Percentiles rank a stretch among this genome's conserved stretches.
These are phyloP conservation scores for Nymphicus hollandicus DNA, from an alignment of 2,113 vertebrate species.

Conservation along the genomic window DNA sequence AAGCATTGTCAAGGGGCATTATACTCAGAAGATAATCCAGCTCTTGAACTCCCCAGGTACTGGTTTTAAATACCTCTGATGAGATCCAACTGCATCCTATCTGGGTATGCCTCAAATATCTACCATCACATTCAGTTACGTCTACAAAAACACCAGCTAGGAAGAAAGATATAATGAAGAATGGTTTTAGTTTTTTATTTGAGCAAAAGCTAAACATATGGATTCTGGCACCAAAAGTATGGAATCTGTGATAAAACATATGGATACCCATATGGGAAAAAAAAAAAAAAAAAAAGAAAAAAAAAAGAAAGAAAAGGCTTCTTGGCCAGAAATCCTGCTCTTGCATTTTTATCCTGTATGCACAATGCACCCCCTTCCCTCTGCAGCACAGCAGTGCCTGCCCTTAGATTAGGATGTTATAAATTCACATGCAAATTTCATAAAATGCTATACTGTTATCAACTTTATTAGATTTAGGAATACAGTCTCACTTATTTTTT, in stretches of 20 bases:
- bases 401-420: slow-evolving; percentile 67
- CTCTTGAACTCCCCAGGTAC: slow-evolving; percentile 8
- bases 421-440: slow-evolving; percentile 78
- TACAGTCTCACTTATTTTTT: slow-evolving; percentile 65
- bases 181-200: slow-evolving; percentile 75
- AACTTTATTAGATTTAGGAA: slow-evolving; percentile 75
- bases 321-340: slow-evolving; percentile 68
- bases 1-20: slow-evolving; percentile 23
- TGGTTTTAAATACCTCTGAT: slow-evolving; percentile 32
- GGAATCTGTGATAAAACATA: slow-evolving; percentile 79
- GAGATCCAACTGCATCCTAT: neutral
- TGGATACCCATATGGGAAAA: slow-evolving; percentile 73
- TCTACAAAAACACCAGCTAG: slow-evolving; percentile 62
- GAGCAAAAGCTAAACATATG: slow-evolving; percentile 76
- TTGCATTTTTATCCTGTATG: slow-evolving; percentile 73
- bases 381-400: slow-evolving; percentile 20
- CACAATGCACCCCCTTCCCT: slow-evolving; percentile 46
- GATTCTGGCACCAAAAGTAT: slow-evolving; percentile 74
- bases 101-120: neutral
- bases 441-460: slow-evolving; percentile 68
- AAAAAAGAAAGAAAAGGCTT: neutral
- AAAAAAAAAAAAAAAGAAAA: neutral
- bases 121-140: slow-evolving; percentile 33
- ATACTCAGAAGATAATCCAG: slow-evolving; percentile 44
- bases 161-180: slow-evolving; percentile 72